Conservation (phyloP, 2,113 vertebrate species). For the Vulpes ferrilata region DNA sequence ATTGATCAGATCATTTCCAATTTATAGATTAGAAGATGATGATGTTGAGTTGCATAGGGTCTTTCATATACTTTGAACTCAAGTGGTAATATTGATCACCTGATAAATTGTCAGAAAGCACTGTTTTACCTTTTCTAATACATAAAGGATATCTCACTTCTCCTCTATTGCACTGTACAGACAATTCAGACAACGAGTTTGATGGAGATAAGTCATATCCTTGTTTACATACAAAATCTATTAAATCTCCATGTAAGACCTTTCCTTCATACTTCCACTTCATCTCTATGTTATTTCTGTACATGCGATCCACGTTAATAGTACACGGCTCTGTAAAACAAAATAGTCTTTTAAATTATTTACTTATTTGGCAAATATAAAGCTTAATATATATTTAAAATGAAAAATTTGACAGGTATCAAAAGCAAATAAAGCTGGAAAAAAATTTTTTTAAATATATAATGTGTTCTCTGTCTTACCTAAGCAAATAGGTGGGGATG, state of each 20-base stretch:
- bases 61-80: not conserved
- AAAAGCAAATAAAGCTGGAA: not conserved
- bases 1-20: not conserved
- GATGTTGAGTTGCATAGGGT: not conserved
- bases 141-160: constrained; percentile 87
- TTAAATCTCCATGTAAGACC: constrained; percentile 87
- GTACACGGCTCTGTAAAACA: constrained; percentile 87
- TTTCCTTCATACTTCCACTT: constrained; percentile 87
- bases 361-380: not conserved
- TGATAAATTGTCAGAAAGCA: not conserved
- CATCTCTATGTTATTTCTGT: constrained; percentile 84
- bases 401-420: not conserved
- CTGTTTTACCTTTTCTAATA: constrained; percentile 84
- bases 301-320: constrained; percentile 73
- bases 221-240: constrained; percentile 88
- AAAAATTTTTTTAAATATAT: not conserved
- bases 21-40: not conserved
- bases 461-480: constrained; percentile 80
- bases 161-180: constrained; percentile 84
- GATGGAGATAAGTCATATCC: constrained; percentile 82
- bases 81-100: not conserved
- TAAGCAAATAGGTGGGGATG: constrained; percentile 86
- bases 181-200: constrained; percentile 67
- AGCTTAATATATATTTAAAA: not conserved
- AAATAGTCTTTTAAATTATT: not conserved